phyloP scores from a whole-genome alignment of 2,797 vertebrate species.

The Acanthopagrus latus region DNA sequence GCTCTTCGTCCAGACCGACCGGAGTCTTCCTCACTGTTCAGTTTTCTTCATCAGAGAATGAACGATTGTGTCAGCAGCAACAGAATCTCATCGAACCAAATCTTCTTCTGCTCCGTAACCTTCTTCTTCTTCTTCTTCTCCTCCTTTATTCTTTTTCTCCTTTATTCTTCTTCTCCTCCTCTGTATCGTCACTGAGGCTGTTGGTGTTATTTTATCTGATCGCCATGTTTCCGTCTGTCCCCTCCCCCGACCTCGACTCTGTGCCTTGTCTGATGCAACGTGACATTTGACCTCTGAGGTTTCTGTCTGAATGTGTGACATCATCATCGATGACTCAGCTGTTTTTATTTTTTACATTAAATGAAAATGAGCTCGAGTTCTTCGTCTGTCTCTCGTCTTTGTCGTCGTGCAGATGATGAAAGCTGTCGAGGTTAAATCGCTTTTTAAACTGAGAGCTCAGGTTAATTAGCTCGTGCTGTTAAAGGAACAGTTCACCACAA shows the following conservation, averaged over 20 bases:
- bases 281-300: constrained; percentile 82
- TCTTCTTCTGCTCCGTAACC: background rate
- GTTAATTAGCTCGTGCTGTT: too few relatives aligned
- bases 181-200: too few relatives aligned
- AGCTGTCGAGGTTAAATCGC: background rate
- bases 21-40: too few relatives aligned
- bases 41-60: background rate
- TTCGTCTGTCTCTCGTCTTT: constrained; percentile 8
- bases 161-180: too few relatives aligned
- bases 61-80: background rate
- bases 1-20: too few relatives aligned
- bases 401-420: background rate
- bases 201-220: too few relatives aligned
- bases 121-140: background rate
- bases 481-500: background rate
- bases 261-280: constrained; percentile 94
- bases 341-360: constrained; percentile 95
- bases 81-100: constrained; percentile 23
- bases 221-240: too few relatives aligned
- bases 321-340: constrained; percentile 53
- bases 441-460: background rate
- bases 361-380: constrained; percentile 80
- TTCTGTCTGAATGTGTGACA: constrained; percentile 4
- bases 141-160: background rate
- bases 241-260: constrained; percentile 61